phyloP scores from a whole-genome alignment of 2,113 vertebrate genomes.

The Heliornis fulica region DNA sequence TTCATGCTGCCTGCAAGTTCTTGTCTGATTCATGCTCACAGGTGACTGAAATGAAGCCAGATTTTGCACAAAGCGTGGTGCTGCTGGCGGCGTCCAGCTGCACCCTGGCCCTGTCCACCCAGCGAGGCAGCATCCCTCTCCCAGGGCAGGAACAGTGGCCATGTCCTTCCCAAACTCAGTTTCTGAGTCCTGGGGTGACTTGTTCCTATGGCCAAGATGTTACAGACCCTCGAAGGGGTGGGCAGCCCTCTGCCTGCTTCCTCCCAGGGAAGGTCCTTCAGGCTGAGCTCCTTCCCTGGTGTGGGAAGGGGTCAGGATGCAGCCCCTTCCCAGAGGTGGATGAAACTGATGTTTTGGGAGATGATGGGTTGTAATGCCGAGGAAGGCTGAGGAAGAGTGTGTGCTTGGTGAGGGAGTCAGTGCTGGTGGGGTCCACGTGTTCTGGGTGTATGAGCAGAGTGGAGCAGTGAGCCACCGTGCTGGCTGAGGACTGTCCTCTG shows the following conservation, averaged over 20 bases:
- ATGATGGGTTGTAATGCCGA: too few relatives aligned
- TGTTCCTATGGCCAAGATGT: not conserved
- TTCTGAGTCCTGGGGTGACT: not conserved
- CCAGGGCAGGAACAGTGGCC: not conserved
- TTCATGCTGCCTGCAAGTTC: not conserved
- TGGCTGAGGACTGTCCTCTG: not conserved
- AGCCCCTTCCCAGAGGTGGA: not conserved
- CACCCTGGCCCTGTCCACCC: not conserved
- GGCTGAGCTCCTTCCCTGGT: not conserved
- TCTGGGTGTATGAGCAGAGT: fast-evolving
- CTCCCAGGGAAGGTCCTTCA: not conserved
- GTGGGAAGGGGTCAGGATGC: not conserved
- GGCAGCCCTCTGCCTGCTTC: not conserved
- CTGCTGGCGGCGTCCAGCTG: not conserved
- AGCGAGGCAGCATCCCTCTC: not conserved
- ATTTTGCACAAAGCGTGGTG: not conserved
- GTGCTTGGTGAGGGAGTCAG: not conserved
- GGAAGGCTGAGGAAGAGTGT: not conserved
- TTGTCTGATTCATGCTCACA: not conserved
- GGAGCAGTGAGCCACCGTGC: not conserved
- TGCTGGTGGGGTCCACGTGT: fast-evolving
- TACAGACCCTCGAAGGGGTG: not conserved
- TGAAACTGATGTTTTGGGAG: not conserved
- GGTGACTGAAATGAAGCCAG: conserved; percentile 50
- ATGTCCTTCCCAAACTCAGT: not conserved